Conservation (phyloP, 2,888 invertebrate species). For the Stenodema calcarata region DNA sequence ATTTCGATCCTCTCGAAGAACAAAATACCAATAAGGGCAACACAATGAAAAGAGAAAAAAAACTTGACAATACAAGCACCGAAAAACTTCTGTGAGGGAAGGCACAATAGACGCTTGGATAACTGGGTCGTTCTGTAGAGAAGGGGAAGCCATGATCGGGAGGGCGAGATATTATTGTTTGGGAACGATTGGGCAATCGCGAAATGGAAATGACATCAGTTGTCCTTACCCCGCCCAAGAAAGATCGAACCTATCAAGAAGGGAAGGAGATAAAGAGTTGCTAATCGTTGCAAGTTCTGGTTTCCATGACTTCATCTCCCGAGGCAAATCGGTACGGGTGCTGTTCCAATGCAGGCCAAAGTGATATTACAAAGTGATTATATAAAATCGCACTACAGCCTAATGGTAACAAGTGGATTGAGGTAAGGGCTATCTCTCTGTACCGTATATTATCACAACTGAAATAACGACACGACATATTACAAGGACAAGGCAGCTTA, state of each 20-base stretch:
- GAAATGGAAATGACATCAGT: conserved; percentile 9
- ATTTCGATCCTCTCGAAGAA: not conserved
- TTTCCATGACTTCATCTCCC: not conserved
- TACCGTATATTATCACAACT: too few species aligned
- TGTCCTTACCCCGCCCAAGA: not conserved
- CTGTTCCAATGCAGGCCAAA: not conserved
- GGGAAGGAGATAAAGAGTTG: not conserved
- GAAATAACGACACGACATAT: too few species aligned
- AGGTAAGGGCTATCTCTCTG: too few species aligned
- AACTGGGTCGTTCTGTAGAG: not conserved
- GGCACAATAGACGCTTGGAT: not conserved
- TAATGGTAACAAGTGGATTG: too few species aligned
- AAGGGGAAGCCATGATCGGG: not conserved
- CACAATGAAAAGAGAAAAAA: not conserved
- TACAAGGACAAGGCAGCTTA: too few species aligned
- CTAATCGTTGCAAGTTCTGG: not conserved
- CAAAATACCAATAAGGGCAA: conserved; percentile 30
- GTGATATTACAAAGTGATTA: not conserved
- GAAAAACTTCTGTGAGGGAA: not conserved
- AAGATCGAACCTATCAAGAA: not conserved
- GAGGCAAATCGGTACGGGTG: not conserved
- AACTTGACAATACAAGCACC: not conserved
- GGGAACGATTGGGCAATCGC: conserved; percentile 17
- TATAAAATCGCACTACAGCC: too few species aligned
- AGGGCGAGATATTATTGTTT: conserved; percentile 35